Evolutionary conservation across 1,140 invertebrate species (phyloP), one percentile per base, ranked within the genome.

Genomic region (Muscidifurax raptorellus): DNA sequence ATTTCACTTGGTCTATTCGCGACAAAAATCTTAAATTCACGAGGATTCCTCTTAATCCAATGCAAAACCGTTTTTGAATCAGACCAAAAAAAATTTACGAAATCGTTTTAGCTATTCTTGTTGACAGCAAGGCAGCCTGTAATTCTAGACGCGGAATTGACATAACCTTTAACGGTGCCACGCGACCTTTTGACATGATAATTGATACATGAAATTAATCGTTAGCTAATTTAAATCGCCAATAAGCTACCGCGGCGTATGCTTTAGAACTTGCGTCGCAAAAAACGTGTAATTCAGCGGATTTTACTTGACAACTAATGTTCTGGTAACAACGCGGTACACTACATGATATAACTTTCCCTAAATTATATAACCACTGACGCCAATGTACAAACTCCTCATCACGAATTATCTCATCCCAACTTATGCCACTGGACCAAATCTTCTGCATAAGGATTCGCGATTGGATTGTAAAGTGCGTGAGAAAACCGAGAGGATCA

Each of bases 281-380:
- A n/a, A n/a, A n/a, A n/a, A n/a, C n/a, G n/a, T n/a, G n/a, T n/a
- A 78, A 90, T 89, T 74, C 80, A 81, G 67, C 59, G 1, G 5
- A 5, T 27, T 27, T 36, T 15, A 40, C 32, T 66, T 67, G 30
- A 40, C n/a, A 2, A n/a, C 18, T 30, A 40, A 1, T 9, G 0
- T n/a, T 1, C 66, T n/a, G 13, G 40, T 67, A 80, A 67, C 64
- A 80, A 9, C 78, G 78, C 10, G 27, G 28, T 1, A n/a, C n/a
- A n/a, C n/a, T n/a, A n/a, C n/a, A n/a, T n/a, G n/a, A n/a, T n/a
- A n/a, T n/a, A n/a, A n/a, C n/a, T n/a, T n/a, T n/a, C n/a, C n/a
- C n/a, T n/a, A n/a, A n/a, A n/a, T n/a, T n/a, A n/a, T n/a, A n/a
- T n/a, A n/a, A n/a, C n/a, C n/a, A n/a, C n/a, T n/a, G n/a, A n/a